A percentile compares a stretch with the other conserved stretches of the same genome.
Conservation (phyloP, 2,113 vertebrate genomes). For the Campylorhamphus procurvoides region DNA sequence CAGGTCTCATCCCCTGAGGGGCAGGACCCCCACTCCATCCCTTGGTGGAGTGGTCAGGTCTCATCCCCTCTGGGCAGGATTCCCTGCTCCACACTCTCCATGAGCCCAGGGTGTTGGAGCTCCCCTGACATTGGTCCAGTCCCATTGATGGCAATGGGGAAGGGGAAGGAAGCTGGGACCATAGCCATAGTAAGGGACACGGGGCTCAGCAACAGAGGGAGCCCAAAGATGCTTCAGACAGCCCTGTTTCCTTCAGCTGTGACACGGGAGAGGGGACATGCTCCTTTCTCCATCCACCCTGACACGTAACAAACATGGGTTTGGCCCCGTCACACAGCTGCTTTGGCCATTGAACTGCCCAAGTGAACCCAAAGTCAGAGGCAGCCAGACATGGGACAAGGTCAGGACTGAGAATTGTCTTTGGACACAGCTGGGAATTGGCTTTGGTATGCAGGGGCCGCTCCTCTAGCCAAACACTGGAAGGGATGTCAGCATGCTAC, state of each 20-base stretch:
- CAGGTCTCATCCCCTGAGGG: not conserved
- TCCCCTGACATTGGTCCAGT: not conserved
- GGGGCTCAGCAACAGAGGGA: not conserved
- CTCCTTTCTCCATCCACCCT: rapidly evolving
- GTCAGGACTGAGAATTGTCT: not conserved
- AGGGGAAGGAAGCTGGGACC: not conserved
- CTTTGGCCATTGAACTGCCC: not conserved
- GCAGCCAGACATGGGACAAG: not conserved
- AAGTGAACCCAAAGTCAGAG: not conserved
- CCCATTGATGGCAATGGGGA: not conserved
- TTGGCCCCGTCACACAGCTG: rapidly evolving
- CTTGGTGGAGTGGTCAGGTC: not conserved
- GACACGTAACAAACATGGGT: rapidly evolving
- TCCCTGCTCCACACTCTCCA: rapidly evolving
- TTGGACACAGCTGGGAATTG: not conserved
- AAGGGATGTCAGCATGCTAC: not conserved
- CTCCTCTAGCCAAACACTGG: not conserved
- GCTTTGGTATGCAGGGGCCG: not conserved
- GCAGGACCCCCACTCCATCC: not conserved
- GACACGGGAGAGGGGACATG: not conserved
- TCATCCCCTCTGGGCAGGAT: rapidly evolving
- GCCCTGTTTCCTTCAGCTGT: not conserved
- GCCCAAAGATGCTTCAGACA: not conserved
- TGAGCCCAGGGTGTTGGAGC: not conserved
- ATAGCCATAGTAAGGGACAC: rapidly evolving